Evolutionary conservation across 2,797 vertebrate species (phyloP).

Genomic region (Synaphobranchus kaupii): DNA sequence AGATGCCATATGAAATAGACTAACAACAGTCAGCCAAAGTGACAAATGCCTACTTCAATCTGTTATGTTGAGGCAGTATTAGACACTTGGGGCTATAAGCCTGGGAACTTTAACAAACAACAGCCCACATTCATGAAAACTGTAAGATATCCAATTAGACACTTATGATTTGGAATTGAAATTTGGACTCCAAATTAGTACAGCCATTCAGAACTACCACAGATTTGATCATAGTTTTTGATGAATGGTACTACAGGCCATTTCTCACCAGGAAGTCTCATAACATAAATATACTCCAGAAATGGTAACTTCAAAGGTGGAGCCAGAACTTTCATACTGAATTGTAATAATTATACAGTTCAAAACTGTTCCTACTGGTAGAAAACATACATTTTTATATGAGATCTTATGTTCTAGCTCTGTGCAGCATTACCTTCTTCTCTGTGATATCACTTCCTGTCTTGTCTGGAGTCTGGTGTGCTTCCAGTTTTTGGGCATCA

Average conservation of each 20-base stretch:
- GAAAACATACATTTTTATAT: background rate
- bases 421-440: constrained; percentile 68
- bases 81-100: background rate
- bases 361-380: background rate
- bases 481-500: constrained; percentile 36
- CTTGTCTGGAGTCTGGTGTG: constrained; percentile 29
- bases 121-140: too few species aligned
- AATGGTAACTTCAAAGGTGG: too few species aligned
- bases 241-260: too few species aligned
- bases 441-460: constrained; percentile 58
- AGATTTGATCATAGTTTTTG: too few species aligned
- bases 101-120: too few species aligned
- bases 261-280: too few species aligned
- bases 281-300: too few species aligned
- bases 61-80: background rate
- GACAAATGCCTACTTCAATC: background rate
- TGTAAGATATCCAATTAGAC: too few species aligned
- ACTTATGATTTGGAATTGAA: too few species aligned
- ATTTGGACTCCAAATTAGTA: too few species aligned
- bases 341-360: too few species aligned
- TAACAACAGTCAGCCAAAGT: background rate
- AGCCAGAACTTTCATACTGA: background rate
- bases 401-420: background rate
- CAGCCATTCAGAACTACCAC: too few species aligned
- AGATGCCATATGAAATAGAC: background rate